Conservation (phyloP, 2,888 invertebrate species). For the Sarcophaga variegata region DNA sequence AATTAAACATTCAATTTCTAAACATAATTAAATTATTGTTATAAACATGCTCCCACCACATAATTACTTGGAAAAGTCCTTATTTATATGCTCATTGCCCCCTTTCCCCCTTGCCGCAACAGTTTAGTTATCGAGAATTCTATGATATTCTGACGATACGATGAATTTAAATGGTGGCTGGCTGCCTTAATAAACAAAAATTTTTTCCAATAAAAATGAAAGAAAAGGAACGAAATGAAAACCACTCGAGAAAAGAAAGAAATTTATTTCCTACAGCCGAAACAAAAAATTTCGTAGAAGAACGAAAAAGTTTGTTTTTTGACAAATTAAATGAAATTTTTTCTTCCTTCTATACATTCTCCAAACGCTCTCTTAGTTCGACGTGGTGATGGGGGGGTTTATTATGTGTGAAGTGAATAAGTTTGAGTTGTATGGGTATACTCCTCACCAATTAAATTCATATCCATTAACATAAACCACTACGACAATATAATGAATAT, state of each 20-base stretch:
- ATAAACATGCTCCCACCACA: constrained; percentile 43
- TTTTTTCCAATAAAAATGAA: constrained; percentile 6
- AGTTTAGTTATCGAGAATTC: too few relatives aligned
- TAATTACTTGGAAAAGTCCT: constrained; percentile 38
- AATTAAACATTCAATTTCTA: constrained; percentile 62
- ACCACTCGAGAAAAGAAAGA: not conserved
- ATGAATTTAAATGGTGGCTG: constrained; percentile 5
- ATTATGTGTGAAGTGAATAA: constrained; percentile 5
- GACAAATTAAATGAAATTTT: too few relatives aligned
- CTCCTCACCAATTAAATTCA: constrained; percentile 69
- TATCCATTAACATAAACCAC: constrained; percentile 68
- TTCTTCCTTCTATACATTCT: too few relatives aligned
- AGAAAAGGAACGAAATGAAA: not conserved
- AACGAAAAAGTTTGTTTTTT: too few relatives aligned
- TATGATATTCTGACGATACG: too few relatives aligned
- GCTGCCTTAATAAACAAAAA: constrained; percentile 33
- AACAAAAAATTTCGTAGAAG: not conserved
- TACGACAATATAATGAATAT: constrained; percentile 65
- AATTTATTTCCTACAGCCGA: constrained; percentile 3
- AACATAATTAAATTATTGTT: constrained; percentile 62
- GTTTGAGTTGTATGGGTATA: constrained; percentile 47
- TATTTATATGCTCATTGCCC: not conserved
- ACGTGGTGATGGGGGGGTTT: constrained; percentile 6
- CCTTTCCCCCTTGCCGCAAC: not conserved
- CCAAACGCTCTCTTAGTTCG: too few relatives aligned